A percentile compares a stretch with the other conserved stretches of the same genome.
These are phyloP conservation scores for Discoglossus pictus DNA, from an alignment of 2,797 vertebrate genomes.

Conservation along the genomic window DNA sequence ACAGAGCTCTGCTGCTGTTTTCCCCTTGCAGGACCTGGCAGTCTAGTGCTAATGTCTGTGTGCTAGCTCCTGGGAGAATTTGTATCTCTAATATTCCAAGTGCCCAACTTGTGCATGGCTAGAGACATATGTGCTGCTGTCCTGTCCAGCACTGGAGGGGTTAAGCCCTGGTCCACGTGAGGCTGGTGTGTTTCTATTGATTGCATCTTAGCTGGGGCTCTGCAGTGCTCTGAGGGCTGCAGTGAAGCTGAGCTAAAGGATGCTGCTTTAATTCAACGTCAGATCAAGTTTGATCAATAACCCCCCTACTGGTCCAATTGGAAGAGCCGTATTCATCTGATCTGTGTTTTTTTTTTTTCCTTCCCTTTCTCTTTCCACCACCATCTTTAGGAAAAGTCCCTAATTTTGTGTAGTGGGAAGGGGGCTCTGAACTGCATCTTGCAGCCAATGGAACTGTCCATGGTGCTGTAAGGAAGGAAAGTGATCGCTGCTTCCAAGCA, in stretches of 20 bases:
- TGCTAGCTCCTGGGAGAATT: too few species aligned
- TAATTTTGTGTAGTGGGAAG: constrained; percentile 55
- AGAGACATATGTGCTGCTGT: not conserved
- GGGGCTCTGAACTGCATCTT: constrained; percentile 73
- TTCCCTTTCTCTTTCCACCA: constrained; percentile 68
- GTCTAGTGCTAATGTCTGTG: too few species aligned
- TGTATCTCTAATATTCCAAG: too few species aligned
- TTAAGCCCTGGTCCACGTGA: constrained; percentile 68
- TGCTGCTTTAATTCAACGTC: constrained; percentile 76
- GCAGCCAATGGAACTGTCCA: constrained; percentile 84
- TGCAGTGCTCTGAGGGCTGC: constrained; percentile 62
- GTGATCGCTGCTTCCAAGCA: constrained; percentile 62
- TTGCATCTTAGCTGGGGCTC: constrained; percentile 62
- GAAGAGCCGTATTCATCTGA: constrained; percentile 70
- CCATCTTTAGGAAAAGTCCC: constrained; percentile 78
- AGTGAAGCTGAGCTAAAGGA: constrained; percentile 65
- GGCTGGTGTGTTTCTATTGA: constrained; percentile 70
- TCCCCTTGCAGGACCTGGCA: too few species aligned
- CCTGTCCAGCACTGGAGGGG: constrained; percentile 60
- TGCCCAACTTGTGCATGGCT: too few species aligned
- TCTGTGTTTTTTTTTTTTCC: constrained; percentile 41
- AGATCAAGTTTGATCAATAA: constrained; percentile 87
- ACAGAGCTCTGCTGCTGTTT: too few species aligned
- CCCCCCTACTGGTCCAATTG: constrained; percentile 81
- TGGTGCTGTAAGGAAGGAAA: constrained; percentile 77